Percentiles rank a stretch among this genome's conserved stretches.
Conservation (phyloP, 2,113 vertebrate genomes). For the Fulmarus glacialis region DNA sequence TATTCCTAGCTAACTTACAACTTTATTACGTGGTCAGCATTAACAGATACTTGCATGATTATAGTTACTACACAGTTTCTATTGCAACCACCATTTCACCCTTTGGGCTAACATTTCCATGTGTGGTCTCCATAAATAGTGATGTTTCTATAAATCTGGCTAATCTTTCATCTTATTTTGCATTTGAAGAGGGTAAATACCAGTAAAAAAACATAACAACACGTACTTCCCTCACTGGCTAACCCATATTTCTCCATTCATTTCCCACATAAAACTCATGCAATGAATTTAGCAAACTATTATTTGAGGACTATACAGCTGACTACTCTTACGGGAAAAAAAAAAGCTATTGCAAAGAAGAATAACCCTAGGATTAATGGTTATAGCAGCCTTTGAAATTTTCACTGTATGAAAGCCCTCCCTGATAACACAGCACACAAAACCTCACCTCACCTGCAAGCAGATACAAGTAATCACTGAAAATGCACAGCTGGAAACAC, state of each 20-base stretch:
- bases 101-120: not conserved
- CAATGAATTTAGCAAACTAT: not conserved
- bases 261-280: not conserved
- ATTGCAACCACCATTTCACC: not conserved
- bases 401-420: not conserved
- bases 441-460: not conserved
- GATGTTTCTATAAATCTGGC: not conserved
- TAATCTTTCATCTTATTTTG: not conserved
- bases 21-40: fast-evolving
- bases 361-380: not conserved
- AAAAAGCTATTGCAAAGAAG: not conserved
- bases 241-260: not conserved
- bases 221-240: not conserved
- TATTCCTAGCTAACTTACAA: not conserved
- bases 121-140: not conserved
- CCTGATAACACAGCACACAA: not conserved
- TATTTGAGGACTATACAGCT: not conserved
- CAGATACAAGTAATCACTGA: not conserved
- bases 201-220: not conserved
- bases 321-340: not conserved
- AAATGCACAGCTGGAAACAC: not conserved
- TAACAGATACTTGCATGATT: not conserved
- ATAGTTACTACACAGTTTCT: not conserved
- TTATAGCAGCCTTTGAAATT: not conserved
- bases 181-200: not conserved